Evolutionary conservation across 2,113 vertebrate genomes (phyloP).

Genomic region (Cyprinodon variegatus): DNA sequence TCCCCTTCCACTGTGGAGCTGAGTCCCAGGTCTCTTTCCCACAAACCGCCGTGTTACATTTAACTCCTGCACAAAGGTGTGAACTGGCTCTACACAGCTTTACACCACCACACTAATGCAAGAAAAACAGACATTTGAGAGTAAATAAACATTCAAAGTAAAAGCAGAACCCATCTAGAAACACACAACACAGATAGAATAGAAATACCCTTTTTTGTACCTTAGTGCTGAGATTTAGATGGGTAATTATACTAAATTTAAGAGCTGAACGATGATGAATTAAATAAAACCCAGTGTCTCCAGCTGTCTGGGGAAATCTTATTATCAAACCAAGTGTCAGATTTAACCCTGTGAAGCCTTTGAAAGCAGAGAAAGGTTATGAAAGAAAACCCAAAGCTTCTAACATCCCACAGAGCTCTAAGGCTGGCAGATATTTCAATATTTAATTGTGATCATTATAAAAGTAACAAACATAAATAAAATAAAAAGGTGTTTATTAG

Average conservation of each 20-base stretch:
- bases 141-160: not conserved
- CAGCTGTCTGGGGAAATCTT: too few relatives aligned
- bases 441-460: too few relatives aligned
- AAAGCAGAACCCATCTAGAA: not conserved
- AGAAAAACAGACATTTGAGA: conserved; percentile 27
- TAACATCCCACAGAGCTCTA: not conserved
- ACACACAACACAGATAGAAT: not conserved
- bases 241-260: not conserved
- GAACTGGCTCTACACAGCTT: conserved; percentile 33
- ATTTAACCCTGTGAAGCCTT: too few relatives aligned
- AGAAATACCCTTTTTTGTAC: too few relatives aligned
- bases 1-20: conserved; percentile 52
- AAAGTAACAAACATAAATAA: too few relatives aligned
- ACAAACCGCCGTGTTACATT: conserved; percentile 74
- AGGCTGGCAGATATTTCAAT: too few relatives aligned
- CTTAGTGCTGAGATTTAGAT: too few relatives aligned
- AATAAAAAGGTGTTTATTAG: too few relatives aligned
- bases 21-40: conserved; percentile 66
- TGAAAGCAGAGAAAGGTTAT: not conserved
- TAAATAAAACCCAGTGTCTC: too few relatives aligned
- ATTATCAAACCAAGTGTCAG: too few relatives aligned
- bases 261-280: not conserved
- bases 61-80: conserved; percentile 67
- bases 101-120: conserved; percentile 12
- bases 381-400: not conserved